phyloP scores from a whole-genome alignment of 2,797 vertebrate genomes.

The Tinamus major region DNA sequence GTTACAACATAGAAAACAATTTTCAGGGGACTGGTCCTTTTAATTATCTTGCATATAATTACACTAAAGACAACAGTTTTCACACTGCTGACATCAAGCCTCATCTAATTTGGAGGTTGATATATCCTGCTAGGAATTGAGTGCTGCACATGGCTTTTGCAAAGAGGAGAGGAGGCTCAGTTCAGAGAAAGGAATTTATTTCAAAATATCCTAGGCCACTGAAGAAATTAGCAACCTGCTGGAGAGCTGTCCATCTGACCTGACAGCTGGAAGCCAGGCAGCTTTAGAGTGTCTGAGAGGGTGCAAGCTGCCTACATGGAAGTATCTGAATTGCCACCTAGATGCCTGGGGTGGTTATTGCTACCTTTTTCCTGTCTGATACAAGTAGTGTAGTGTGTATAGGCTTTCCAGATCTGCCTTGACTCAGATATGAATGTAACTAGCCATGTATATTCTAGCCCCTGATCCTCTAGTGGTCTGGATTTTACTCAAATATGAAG shows the following conservation, averaged over 20 bases:
- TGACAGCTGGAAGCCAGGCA: background rate
- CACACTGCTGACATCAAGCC: background rate
- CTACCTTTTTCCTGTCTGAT: no score
- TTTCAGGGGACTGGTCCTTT: background rate
- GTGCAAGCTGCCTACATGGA: rapidly evolving
- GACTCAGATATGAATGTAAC: background rate
- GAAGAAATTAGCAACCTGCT: rapidly evolving
- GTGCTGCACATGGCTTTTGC: background rate
- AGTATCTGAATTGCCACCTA: background rate
- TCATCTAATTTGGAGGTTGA: background rate
- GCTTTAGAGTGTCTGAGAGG: background rate
- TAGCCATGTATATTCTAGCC: background rate
- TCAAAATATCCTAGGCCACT: background rate
- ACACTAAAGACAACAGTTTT: background rate
- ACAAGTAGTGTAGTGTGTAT: no score
- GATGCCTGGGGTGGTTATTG: background rate
- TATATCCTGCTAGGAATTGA: background rate
- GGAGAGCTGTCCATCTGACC: background rate
- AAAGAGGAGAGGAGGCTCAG: background rate
- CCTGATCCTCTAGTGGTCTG: background rate
- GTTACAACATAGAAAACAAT: background rate
- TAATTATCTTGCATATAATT: background rate
- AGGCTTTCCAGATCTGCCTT: background rate
- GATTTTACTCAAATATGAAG: background rate
- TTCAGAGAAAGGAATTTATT: background rate